A percentile compares a stretch with the other conserved stretches of the same genome.
Conservation (phyloP, 1,140 invertebrate species). For the Hormaphis cornu region DNA sequence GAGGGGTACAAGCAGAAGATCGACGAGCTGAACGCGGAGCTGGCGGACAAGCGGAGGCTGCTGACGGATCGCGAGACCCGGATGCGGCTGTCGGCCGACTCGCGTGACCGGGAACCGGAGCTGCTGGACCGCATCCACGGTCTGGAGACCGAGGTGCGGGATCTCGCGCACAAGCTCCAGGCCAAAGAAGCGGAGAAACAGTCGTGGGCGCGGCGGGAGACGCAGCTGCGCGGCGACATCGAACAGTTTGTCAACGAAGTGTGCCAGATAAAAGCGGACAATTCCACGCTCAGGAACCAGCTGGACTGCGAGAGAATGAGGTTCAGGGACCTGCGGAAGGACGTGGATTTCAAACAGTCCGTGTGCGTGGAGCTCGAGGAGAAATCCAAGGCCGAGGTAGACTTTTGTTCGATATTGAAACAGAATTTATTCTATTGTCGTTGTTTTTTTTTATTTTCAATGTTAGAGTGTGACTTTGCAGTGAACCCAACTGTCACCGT, state of each 20-base stretch:
- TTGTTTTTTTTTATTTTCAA: too few species aligned
- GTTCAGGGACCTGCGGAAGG: slow-evolving; percentile 32
- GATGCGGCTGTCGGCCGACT: slow-evolving; percentile 20
- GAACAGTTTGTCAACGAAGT: slow-evolving; percentile 33
- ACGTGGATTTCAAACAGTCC: slow-evolving; percentile 34
- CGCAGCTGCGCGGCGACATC: slow-evolving; percentile 34
- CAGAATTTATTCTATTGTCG: slow-evolving; percentile 3
- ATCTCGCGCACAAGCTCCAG: slow-evolving; percentile 27
- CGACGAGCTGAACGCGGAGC: slow-evolving; percentile 41
- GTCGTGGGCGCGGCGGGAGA: slow-evolving; percentile 29
- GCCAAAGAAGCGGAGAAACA: slow-evolving; percentile 37
- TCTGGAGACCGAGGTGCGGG: slow-evolving; percentile 26
- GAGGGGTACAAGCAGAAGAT: slow-evolving; percentile 50
- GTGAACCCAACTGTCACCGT: too few species aligned
- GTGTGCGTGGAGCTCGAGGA: slow-evolving; percentile 33
- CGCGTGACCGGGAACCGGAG: slow-evolving; percentile 30
- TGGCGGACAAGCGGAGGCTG: slow-evolving; percentile 38
- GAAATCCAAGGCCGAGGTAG: slow-evolving; percentile 1
- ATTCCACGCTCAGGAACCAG: slow-evolving; percentile 21
- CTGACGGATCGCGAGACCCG: slow-evolving; percentile 31
- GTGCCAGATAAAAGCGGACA: slow-evolving; percentile 30
- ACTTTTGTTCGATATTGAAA: neutral
- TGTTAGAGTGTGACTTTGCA: too few species aligned
- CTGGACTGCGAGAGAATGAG: slow-evolving; percentile 30
- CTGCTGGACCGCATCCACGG: slow-evolving; percentile 28